Percentiles rank a stretch among this genome's conserved stretches.
These are phyloP conservation scores for Chrysotoxum bicinctum DNA, from an alignment of 2,888 invertebrate species.

Conservation along the genomic window DNA sequence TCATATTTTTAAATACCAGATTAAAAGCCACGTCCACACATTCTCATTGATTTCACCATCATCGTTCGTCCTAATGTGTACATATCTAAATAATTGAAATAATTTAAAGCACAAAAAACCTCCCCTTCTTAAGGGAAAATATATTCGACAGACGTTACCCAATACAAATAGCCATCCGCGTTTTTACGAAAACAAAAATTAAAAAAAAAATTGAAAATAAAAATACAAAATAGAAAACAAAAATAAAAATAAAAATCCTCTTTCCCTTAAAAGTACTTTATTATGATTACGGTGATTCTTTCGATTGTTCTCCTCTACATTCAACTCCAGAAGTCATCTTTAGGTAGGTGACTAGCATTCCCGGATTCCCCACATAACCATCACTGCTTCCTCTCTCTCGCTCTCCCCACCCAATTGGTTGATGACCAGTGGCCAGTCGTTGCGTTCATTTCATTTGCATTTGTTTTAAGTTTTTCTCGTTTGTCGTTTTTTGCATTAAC, in stretches of 20 bases:
- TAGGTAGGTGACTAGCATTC: slow-evolving; percentile 67
- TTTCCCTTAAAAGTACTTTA: slow-evolving; percentile 59
- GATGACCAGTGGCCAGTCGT: slow-evolving; percentile 73
- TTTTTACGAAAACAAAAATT: slow-evolving; percentile 17
- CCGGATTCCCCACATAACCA: slow-evolving; percentile 19
- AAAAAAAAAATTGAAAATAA: slow-evolving; percentile 21
- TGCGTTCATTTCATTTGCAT: slow-evolving; percentile 73
- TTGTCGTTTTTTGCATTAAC: slow-evolving; percentile 70
- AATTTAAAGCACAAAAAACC: slow-evolving; percentile 64
- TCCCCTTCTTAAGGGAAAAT: not conserved
- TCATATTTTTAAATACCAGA: not conserved
- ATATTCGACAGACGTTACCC: slow-evolving; percentile 67
- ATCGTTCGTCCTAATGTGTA: slow-evolving; percentile 38
- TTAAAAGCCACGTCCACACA: not conserved
- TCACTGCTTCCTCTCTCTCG: not conserved
- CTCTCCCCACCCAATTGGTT: slow-evolving; percentile 33
- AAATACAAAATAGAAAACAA: slow-evolving; percentile 14
- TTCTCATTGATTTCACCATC: slow-evolving; percentile 51
- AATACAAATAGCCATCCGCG: slow-evolving; percentile 60
- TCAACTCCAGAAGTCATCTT: slow-evolving; percentile 72
- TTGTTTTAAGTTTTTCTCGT: slow-evolving; percentile 68
- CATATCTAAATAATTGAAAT: slow-evolving; percentile 70
- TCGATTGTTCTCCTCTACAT: slow-evolving; percentile 71
- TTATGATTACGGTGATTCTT: slow-evolving; percentile 73
- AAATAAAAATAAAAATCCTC: slow-evolving; percentile 9